Base-by-base conservation (phyloP, 64 coral and sea anemone species). In the Hydrozoanthus tunicans region DNA sequence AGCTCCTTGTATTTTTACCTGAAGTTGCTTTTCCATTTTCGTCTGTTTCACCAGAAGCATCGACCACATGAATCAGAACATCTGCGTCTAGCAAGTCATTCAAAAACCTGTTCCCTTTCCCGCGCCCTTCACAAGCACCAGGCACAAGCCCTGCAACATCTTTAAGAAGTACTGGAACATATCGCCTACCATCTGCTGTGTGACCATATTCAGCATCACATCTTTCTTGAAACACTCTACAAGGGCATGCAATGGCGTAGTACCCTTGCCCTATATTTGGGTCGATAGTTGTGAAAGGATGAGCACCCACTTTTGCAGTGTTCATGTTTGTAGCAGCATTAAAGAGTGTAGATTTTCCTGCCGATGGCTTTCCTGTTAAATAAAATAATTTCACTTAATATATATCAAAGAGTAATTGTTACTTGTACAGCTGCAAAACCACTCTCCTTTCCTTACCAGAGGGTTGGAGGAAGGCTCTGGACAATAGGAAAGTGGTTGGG, bases 81-180 rank as follows among this genome's bases (percentile, higher is more conserved):
- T 96, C 91, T 25, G 94, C 94, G 88, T 96, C 94, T 9, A 96
- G 70, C 78, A 96, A 65, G 70, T 96, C 94, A 96, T 91, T 96
- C 73, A 96, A 73, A 67, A 96, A 93, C 59, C 90, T 96, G 32
- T 96, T 96, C 64, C 94, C 94, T 59, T 90, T 85, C 55, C 91
- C 94, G 9, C 94, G 80, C 53, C 91, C 94, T 20, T 96, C 89
- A 69, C 94, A 96, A 23, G 94, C 94, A 65, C 94, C 94, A 14
- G 94, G 94, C 11, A 96, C 94, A 13, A 96, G 77, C 14, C 94
- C 94, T 26, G 94, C 94, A 1, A 96, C 91, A 93, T 96, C 94
- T 86, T 96, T 96, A 23, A 96, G 73, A 67, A 96, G 32, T 0
- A 96, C 94, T 67, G 91, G 94, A 17, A 96, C 76, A 93, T 90